Evolutionary conservation across 2,113 vertebrate genomes (phyloP), one percentile per base, ranked within the genome.

Genomic region (Condylura cristata): DNA sequence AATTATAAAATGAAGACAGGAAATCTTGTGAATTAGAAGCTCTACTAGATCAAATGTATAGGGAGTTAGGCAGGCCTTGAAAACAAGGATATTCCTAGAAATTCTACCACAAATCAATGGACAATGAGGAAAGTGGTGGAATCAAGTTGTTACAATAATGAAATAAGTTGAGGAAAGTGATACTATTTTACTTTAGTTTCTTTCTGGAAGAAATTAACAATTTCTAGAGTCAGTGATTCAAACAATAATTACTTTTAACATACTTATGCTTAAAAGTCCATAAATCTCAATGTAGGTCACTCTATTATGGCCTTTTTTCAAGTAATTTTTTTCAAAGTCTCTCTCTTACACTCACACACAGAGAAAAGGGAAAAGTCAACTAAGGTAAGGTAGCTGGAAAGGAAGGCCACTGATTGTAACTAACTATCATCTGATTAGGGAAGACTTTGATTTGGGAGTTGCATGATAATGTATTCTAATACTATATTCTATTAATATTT

Each of bases 151-250:
- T 20, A 56, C 3, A 85, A 78, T 74, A 95, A 58, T 81, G 53
- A 87, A 92, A 75, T 22, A 94, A 66, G 37, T 68, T 82, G 16
- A 41, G 28, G 24, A 78, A 48, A 71, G 22, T n/a, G 74, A 74
- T 84, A 92, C 51, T 34, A 24, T 90, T 96, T 91, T 87, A 28
- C 16, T 74, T 95, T 68, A 86, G 39, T 87, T 65, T 92, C 66
- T 89, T 96, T 96, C n/a, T 86, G 30, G 14, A 94, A 96, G 11
- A 88, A 63, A 91, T 71, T 18, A 91, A 61, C 24, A 91, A 65
- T 91, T 87, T 11, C 80, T 71, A 76, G 32, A 89, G 44, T 86
- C 37, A 87, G 7, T 80, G 68, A 75, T 78, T 24, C 75, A 53
- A 81, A 63, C 17, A 44, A 2, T 83, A 84, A 58, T 95, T 82